phyloP scores from a whole-genome alignment of 2,113 vertebrate genomes.

The Eira barbara region DNA sequence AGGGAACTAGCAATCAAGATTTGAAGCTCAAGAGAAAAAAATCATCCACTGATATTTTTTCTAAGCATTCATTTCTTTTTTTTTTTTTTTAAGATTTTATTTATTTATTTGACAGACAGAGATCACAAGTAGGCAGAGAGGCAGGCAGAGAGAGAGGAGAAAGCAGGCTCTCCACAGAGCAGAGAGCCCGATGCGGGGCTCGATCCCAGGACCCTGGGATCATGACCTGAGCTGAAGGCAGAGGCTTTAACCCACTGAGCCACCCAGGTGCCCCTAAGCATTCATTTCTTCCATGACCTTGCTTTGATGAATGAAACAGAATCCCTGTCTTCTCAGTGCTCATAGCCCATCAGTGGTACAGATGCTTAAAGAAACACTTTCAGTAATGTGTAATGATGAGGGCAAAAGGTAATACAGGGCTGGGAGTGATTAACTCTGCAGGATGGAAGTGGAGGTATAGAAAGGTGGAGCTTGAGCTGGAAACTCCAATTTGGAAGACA shows the following conservation, averaged over 20 bases:
- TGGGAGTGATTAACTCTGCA: neutral
- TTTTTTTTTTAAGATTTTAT: too few species aligned
- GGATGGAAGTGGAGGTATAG: rapidly evolving
- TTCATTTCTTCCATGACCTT: neutral
- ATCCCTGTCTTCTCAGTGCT: too few species aligned
- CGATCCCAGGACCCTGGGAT: too few species aligned
- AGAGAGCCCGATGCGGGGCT: too few species aligned
- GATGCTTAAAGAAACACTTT: neutral
- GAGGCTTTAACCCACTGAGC: too few species aligned
- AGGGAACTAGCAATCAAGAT: neutral
- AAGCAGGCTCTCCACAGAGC: too few species aligned
- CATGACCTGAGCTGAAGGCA: too few species aligned
- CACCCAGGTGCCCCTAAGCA: too few species aligned
- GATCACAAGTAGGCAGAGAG: too few species aligned
- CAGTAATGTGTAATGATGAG: neutral
- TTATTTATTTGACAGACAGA: too few species aligned
- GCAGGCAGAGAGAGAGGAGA: too few species aligned
- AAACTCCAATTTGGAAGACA: neutral
- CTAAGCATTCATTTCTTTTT: neutral
- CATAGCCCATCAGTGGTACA: neutral
- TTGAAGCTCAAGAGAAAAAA: neutral
- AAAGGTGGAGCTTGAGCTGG: neutral
- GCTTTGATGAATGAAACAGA: neutral
- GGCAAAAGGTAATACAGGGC: neutral
- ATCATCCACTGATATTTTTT: neutral